Conservation (phyloP, 2,797 vertebrate genomes). For the Heteromormyrus szaboi region DNA sequence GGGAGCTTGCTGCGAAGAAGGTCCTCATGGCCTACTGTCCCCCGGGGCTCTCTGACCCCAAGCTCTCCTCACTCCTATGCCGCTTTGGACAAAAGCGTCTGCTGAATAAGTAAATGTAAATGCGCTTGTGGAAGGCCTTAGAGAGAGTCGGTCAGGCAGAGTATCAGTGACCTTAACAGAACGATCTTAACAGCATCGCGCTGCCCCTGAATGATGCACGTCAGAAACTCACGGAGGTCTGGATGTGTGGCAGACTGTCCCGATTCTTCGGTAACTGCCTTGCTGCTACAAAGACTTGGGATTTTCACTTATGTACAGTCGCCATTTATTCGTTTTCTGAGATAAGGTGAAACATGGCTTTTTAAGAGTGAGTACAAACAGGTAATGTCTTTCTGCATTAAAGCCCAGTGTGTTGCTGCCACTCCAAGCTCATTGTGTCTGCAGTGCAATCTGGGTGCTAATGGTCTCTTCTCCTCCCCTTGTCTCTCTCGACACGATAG, state of each 20-base stretch:
- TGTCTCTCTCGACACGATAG: slow-evolving; percentile 46
- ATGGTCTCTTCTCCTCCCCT: background rate
- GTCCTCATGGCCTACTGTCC: background rate
- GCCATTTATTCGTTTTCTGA: background rate
- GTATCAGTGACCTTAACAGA: background rate
- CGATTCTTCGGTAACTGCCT: background rate
- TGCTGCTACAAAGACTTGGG: background rate
- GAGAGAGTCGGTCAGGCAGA: background rate
- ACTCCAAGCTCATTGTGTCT: background rate
- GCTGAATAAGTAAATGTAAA: background rate
- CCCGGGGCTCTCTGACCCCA: background rate
- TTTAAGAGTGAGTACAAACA: background rate
- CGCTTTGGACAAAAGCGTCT: background rate
- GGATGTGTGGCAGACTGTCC: background rate
- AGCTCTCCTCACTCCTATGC: background rate
- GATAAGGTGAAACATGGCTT: background rate
- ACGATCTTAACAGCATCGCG: background rate
- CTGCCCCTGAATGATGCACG: background rate
- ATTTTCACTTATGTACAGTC: background rate
- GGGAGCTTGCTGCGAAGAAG: background rate
- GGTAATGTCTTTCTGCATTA: background rate
- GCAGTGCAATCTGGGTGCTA: background rate
- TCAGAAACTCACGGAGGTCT: background rate
- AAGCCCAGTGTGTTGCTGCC: background rate
- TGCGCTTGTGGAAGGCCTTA: background rate